Percentiles rank a stretch among this genome's conserved stretches.
Evolutionary conservation across 1,140 invertebrate genomes (phyloP).

Genomic region (Drosophila seguyi): DNA sequence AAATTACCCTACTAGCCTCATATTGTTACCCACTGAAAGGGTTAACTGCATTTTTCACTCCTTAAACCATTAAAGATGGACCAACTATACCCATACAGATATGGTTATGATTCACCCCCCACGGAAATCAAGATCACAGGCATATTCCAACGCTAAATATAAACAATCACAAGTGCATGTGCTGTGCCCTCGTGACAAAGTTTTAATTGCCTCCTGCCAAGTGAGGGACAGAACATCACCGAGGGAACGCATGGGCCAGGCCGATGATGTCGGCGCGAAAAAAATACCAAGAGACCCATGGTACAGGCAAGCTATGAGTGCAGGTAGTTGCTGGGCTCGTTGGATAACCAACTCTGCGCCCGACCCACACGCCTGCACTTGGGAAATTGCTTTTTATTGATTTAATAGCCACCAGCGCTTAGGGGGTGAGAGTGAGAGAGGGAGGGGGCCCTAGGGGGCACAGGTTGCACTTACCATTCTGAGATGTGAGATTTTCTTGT

Average conservation of each 20-base stretch:
- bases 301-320: conserved; percentile 42
- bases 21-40: neutral
- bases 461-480: conserved; percentile 89
- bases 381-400: conserved; percentile 82
- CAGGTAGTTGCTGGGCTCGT: conserved; percentile 56
- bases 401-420: conserved; percentile 59
- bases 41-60: neutral
- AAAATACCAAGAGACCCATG: conserved; percentile 46
- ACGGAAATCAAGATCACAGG: conserved; percentile 16
- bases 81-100: neutral
- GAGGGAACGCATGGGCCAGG: conserved; percentile 34
- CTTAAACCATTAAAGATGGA: neutral
- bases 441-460: neutral
- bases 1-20: neutral
- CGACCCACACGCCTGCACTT: conserved; percentile 71
- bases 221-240: conserved; percentile 16
- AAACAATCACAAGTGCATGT: conserved; percentile 41
- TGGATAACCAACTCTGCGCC: conserved; percentile 52
- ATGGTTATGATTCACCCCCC: neutral
- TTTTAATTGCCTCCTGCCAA: conserved; percentile 61
- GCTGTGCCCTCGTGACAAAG: conserved; percentile 50
- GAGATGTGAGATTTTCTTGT: conserved; percentile 91
- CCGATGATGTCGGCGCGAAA: conserved; percentile 46
- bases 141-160: conserved; percentile 28
- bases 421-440: no score